A percentile compares a stretch with the other conserved stretches of the same genome.
These are phyloP conservation scores for Torymus aiolomorphi DNA, from an alignment of 2,888 invertebrate species.

Conservation along the genomic window DNA sequence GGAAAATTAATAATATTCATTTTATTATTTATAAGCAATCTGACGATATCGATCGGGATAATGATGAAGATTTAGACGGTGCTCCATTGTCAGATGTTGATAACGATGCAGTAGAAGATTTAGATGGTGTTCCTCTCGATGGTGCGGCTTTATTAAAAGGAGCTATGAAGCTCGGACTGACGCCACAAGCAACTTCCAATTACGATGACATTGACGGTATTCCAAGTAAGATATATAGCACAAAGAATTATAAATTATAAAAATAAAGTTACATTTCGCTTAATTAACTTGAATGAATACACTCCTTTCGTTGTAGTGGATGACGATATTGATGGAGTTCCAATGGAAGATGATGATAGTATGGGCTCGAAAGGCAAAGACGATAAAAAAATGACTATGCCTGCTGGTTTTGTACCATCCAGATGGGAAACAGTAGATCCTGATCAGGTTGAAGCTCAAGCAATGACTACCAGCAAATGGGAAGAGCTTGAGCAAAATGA, in stretches of 20 bases:
- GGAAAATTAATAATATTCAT: no score
- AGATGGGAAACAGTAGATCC: constrained; percentile 98
- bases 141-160: constrained; percentile 88
- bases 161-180: constrained; percentile 78
- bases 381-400: constrained; percentile 75
- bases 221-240: constrained; percentile 75
- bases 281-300: neutral
- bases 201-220: constrained; percentile 84
- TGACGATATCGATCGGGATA: constrained; percentile 73
- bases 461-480: constrained; percentile 93
- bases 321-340: constrained; percentile 86
- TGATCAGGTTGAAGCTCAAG: constrained; percentile 86
- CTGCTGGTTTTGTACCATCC: constrained; percentile 90
- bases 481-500: constrained; percentile 82
- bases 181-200: constrained; percentile 73
- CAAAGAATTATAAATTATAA: neutral
- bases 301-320: constrained; percentile 77
- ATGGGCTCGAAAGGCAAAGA: constrained; percentile 65
- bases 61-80: constrained; percentile 84
- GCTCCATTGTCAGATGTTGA: constrained; percentile 79
- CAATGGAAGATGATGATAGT: constrained; percentile 76
- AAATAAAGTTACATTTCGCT: neutral
- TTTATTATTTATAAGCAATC: constrained; percentile 55
- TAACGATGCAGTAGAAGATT: constrained; percentile 77
- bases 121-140: constrained; percentile 83